A percentile compares a stretch with the other conserved stretches of the same genome.
Evolutionary conservation across 2,113 vertebrate species (phyloP).

Genomic region (Bothrops jararaca): DNA sequence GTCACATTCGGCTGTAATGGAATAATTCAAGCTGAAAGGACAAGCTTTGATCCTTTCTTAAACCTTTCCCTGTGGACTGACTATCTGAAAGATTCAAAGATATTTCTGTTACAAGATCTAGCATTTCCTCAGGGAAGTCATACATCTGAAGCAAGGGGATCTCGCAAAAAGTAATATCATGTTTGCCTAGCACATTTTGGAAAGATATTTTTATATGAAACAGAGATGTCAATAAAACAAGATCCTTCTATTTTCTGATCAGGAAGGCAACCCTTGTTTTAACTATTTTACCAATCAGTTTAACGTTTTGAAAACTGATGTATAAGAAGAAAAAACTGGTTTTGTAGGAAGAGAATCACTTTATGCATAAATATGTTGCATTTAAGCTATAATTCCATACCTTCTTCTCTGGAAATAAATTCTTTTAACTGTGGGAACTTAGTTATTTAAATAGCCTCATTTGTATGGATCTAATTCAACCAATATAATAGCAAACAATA

Average conservation of each 20-base stretch:
- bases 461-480: not conserved
- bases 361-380: not conserved
- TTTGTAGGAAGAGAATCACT: not conserved
- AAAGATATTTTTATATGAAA: constrained; percentile 49
- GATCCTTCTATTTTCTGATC: constrained; percentile 28
- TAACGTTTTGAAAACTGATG: constrained; percentile 28
- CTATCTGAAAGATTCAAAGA: constrained; percentile 85
- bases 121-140: constrained; percentile 76
- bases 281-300: constrained; percentile 35
- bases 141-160: constrained; percentile 67
- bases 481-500: not conserved
- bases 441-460: not conserved
- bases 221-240: constrained; percentile 57
- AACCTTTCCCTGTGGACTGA: constrained; percentile 82
- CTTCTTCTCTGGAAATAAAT: not conserved
- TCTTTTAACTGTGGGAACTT: not conserved
- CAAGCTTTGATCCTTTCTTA: constrained; percentile 87
- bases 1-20: constrained; percentile 87
- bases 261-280: constrained; percentile 25
- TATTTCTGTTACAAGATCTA: constrained; percentile 82
- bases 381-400: not conserved
- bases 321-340: constrained; percentile 27
- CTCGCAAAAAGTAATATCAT: constrained; percentile 62
- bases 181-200: constrained; percentile 60
- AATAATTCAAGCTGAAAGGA: constrained; percentile 86